These are phyloP conservation scores for Paraplagusia blochii DNA, from an alignment of 2,113 vertebrate genomes.

Conservation along the genomic window DNA sequence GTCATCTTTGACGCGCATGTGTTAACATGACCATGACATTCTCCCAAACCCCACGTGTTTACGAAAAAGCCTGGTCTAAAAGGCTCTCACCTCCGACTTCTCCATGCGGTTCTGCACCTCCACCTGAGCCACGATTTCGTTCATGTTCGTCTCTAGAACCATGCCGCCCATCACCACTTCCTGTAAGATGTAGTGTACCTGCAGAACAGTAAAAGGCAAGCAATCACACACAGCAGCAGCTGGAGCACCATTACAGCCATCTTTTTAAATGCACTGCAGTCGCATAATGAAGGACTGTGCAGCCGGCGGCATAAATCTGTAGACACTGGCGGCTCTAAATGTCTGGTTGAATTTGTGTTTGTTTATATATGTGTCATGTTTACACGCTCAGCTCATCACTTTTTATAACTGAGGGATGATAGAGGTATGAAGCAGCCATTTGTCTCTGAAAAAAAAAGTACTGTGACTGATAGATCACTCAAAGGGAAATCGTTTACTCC, in stretches of 20 bases:
- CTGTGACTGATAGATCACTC: neutral
- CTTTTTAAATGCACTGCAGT: neutral
- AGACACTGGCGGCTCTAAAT: neutral
- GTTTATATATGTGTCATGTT: neutral
- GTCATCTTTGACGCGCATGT: too few relatives aligned
- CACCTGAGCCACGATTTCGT: conserved; percentile 88
- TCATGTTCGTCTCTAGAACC: conserved; percentile 98
- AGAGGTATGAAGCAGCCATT: neutral
- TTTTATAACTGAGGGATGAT: neutral
- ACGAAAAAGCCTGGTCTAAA: fast-evolving
- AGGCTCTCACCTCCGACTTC: conserved; percentile 86
- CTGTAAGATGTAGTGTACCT: conserved; percentile 86
- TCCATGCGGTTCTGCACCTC: conserved; percentile 91
- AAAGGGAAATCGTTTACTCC: neutral
- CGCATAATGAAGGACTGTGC: neutral
- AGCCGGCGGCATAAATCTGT: neutral
- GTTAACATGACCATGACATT: too few relatives aligned
- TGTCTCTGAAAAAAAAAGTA: neutral
- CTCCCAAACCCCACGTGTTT: neutral
- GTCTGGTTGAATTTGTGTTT: neutral
- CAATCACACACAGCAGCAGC: neutral
- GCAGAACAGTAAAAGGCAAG: conserved; percentile 6
- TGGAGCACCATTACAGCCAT: neutral
- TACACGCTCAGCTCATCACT: neutral
- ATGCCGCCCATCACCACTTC: conserved; percentile 94